These are phyloP conservation scores for Lordiphosa andalusiaca DNA, from an alignment of 2,888 invertebrate species.

Conservation along the genomic window DNA sequence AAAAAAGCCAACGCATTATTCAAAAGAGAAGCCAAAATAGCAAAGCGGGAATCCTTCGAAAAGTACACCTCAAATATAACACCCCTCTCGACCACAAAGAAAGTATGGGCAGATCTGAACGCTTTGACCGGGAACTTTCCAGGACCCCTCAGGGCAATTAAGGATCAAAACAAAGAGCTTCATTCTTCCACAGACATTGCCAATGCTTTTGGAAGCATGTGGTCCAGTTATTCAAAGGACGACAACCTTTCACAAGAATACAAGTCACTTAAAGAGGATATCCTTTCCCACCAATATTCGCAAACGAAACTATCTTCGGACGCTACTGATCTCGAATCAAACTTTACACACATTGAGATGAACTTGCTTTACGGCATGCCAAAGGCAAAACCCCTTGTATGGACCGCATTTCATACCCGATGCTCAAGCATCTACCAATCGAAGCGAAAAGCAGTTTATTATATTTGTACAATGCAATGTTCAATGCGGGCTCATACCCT, in stretches of 20 bases:
- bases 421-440: conserved; percentile 9
- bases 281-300: too few relatives aligned
- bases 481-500: conserved; percentile 12
- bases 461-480: conserved; percentile 15
- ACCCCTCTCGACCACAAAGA: conserved; percentile 8
- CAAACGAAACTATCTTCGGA: too few relatives aligned
- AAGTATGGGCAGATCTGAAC: conserved; percentile 8
- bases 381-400: conserved; percentile 16
- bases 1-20: conserved; percentile 16
- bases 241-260: background rate
- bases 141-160: conserved; percentile 5
- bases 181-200: background rate
- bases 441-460: background rate
- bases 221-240: background rate
- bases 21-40: conserved; percentile 5
- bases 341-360: conserved; percentile 1
- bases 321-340: too few relatives aligned
- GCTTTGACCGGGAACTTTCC: conserved; percentile 2
- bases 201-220: background rate
- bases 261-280: background rate
- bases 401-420: conserved; percentile 7
- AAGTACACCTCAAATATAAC: conserved; percentile 10
- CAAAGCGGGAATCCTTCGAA: conserved; percentile 11
- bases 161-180: conserved; percentile 1
- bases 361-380: conserved; percentile 6